phyloP scores from a whole-genome alignment of 2,113 vertebrate species.

The Corythornis vintsioides region DNA sequence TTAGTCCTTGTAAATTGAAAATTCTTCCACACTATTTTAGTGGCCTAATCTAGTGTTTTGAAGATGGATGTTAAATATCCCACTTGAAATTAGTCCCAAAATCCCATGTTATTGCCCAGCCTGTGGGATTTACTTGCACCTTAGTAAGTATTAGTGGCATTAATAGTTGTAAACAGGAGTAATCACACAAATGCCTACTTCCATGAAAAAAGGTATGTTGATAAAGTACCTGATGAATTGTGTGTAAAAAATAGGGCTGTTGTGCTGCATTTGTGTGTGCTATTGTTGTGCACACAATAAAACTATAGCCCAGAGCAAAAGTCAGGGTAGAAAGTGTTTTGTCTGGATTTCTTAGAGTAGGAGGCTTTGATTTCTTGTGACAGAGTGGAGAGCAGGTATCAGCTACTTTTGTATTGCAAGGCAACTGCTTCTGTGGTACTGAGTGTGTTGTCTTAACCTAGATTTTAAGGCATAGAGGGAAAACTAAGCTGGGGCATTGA shows the following conservation, averaged over 20 bases:
- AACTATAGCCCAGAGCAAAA: neutral
- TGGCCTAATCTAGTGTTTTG: neutral
- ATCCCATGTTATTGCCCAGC: neutral
- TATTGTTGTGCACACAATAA: neutral
- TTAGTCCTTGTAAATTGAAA: neutral
- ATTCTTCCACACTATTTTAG: neutral
- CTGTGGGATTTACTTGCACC: neutral
- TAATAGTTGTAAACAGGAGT: neutral
- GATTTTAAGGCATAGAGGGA: neutral
- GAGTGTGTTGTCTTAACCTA: neutral
- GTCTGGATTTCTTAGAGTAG: neutral
- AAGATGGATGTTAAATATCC: neutral
- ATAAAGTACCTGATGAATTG: neutral
- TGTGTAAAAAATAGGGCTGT: neutral
- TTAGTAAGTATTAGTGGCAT: neutral
- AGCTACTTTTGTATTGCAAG: neutral
- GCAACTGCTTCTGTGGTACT: neutral
- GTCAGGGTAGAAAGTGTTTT: neutral
- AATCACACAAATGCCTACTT: neutral
- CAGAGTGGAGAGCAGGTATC: neutral
- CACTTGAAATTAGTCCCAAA: neutral
- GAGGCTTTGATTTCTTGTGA: neutral
- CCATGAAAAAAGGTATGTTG: neutral
- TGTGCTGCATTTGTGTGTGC: neutral
- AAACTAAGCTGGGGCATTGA: fast-evolving